Evolutionary conservation across 2,797 vertebrate species (phyloP).

Genomic region (Argya squamiceps): DNA sequence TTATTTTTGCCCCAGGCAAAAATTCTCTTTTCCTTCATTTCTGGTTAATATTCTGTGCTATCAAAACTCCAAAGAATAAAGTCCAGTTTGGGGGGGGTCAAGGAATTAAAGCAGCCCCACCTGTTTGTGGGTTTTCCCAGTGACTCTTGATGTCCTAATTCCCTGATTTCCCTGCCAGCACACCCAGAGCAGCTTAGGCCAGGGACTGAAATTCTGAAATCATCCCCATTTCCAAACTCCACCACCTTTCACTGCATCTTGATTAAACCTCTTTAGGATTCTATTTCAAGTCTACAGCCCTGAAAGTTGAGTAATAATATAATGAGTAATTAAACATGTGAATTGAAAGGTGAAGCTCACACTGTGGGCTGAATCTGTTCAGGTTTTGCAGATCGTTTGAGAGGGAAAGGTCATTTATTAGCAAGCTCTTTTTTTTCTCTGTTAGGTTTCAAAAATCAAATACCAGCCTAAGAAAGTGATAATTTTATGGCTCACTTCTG

Average conservation of each 20-base stretch:
- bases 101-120: background rate
- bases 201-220: background rate
- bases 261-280: background rate
- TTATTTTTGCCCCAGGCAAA: background rate
- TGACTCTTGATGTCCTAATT: background rate
- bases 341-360: constrained; percentile 13
- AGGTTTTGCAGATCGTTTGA: background rate
- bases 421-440: background rate
- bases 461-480: background rate
- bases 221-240: background rate
- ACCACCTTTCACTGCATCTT: background rate
- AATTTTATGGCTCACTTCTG: background rate
- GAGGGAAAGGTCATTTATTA: background rate
- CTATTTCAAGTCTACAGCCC: background rate
- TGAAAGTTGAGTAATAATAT: background rate
- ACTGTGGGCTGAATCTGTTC: background rate
- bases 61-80: background rate
- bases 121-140: background rate
- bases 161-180: background rate
- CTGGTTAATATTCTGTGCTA: background rate
- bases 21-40: background rate
- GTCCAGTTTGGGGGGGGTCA: background rate
- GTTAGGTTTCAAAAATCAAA: background rate
- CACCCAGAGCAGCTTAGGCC: background rate
- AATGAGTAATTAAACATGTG: constrained; percentile 16